A percentile compares a stretch with the other conserved stretches of the same genome.
Evolutionary conservation across 2,113 vertebrate species (phyloP).

Genomic region (Calyptommatus sinebrachiatus): DNA sequence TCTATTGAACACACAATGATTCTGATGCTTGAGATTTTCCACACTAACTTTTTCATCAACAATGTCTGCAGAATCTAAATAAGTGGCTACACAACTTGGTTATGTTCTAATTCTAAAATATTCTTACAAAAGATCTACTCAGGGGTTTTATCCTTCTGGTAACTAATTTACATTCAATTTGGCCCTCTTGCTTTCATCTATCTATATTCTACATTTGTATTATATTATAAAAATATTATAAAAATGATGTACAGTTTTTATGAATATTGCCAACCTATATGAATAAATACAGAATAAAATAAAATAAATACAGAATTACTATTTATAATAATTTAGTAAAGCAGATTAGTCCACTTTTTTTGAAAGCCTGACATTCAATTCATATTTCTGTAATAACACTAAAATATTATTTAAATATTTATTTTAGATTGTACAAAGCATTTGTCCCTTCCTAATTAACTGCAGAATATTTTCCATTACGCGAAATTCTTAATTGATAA

Average conservation of each 20-base stretch:
- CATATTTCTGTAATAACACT: neutral
- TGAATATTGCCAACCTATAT: neutral
- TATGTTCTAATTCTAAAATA: neutral
- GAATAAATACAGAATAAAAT: neutral
- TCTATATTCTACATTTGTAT: neutral
- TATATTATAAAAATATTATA: too few species aligned
- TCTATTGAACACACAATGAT: neutral
- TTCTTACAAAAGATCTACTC: neutral
- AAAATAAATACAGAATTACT: neutral
- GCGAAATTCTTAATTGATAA: constrained; percentile 74
- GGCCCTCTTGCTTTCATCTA: neutral
- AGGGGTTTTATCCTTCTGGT: neutral
- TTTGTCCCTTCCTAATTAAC: constrained; percentile 31
- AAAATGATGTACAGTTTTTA: neutral
- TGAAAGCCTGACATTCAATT: neutral
- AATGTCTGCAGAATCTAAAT: neutral
- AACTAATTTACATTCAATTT: neutral
- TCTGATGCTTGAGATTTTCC: neutral
- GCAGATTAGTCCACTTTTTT: neutral
- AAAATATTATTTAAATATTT: neutral
- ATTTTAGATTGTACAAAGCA: neutral
- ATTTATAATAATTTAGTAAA: neutral
- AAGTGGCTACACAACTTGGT: neutral
- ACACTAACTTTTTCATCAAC: neutral
- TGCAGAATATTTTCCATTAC: constrained; percentile 58